Conservation (phyloP, 2,113 vertebrate species). For the Oxyura jamaicensis region DNA sequence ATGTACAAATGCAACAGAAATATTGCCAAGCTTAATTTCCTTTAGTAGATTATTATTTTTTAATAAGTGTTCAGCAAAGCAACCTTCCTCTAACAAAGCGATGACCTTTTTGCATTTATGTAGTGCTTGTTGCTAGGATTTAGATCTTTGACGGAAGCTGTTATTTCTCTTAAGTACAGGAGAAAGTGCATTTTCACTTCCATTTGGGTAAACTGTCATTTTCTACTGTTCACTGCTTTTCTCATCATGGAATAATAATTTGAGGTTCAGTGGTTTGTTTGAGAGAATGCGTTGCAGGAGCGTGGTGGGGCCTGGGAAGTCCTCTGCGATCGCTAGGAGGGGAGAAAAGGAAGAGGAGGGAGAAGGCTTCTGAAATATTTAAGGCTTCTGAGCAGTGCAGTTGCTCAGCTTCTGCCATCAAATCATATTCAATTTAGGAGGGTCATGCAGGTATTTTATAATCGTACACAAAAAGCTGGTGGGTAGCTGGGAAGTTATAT, state of each 20-base stretch:
- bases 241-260: constrained; percentile 55
- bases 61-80: constrained; percentile 12
- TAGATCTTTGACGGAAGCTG: constrained; percentile 68
- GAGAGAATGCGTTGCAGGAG: constrained; percentile 49
- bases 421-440: constrained; percentile 37
- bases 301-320: neutral
- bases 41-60: constrained; percentile 17
- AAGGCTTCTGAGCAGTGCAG: neutral
- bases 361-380: constrained; percentile 46
- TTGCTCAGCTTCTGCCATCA: constrained; percentile 58
- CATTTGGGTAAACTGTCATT: constrained; percentile 63
- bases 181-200: constrained; percentile 61
- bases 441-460: constrained; percentile 50
- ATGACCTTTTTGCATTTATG: constrained; percentile 63
- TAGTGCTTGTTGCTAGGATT: constrained; percentile 61
- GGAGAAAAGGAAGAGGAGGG: constrained; percentile 41
- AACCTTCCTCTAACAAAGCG: constrained; percentile 52
- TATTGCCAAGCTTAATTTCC: constrained; percentile 30
- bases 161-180: constrained; percentile 61
- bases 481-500: constrained; percentile 34
- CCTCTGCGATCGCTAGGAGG: neutral
- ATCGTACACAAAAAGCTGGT: constrained; percentile 30
- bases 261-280: constrained; percentile 58
- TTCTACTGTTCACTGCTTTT: constrained; percentile 58
- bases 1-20: constrained; percentile 38